Conservation (phyloP, 2,113 vertebrate species). For the Chionis minor region DNA sequence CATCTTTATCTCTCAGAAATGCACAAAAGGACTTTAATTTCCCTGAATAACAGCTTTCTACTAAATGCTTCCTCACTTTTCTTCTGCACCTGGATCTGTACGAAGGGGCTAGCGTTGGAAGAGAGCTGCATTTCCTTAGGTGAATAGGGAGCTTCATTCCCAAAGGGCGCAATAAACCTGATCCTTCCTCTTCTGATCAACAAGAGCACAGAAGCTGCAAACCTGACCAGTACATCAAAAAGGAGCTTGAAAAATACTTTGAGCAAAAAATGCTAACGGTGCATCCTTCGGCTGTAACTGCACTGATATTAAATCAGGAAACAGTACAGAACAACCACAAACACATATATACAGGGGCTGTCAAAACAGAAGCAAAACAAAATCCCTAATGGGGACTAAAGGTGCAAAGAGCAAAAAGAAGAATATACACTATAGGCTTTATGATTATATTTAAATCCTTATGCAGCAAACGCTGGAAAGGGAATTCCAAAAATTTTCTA, state of each 20-base stretch:
- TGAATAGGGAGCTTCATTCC: not conserved
- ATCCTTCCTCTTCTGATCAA: slow-evolving; percentile 63
- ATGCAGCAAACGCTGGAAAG: slow-evolving; percentile 8
- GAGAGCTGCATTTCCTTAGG: not conserved
- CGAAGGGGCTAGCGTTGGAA: fast-evolving
- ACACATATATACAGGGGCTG: slow-evolving; percentile 76
- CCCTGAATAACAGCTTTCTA: not conserved
- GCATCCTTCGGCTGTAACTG: slow-evolving; percentile 76
- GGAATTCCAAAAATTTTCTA: slow-evolving; percentile 26
- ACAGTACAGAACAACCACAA: slow-evolving; percentile 72
- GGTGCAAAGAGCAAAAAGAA: slow-evolving; percentile 68
- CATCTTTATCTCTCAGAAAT: not conserved
- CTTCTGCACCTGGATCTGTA: not conserved
- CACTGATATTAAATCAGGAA: slow-evolving; percentile 83
- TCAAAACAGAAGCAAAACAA: slow-evolving; percentile 76
- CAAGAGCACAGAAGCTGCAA: slow-evolving; percentile 71
- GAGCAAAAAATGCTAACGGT: slow-evolving; percentile 82
- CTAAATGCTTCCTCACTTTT: not conserved
- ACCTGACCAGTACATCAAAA: slow-evolving; percentile 80
- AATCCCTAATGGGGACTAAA: slow-evolving; percentile 73
- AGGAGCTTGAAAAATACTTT: slow-evolving; percentile 79
- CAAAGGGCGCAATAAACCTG: slow-evolving; percentile 33
- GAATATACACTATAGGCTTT: not conserved
- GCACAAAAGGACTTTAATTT: not conserved
- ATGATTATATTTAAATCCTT: slow-evolving; percentile 58